These are phyloP conservation scores for Brassicogethes aeneus DNA, from an alignment of 2,888 invertebrate species.

Conservation along the genomic window DNA sequence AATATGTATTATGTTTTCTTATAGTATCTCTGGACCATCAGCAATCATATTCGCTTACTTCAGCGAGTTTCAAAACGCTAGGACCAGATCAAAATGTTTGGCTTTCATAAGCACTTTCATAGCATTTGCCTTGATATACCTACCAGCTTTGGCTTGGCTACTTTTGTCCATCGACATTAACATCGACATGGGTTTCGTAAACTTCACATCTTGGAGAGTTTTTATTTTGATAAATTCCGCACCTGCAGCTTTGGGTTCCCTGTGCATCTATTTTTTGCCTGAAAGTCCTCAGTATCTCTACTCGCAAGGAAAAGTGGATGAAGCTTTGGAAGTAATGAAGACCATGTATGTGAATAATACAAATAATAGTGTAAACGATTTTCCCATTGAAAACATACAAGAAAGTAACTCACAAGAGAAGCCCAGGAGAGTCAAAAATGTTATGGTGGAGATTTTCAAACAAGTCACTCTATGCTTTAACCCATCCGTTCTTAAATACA, in stretches of 20 bases:
- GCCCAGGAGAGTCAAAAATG: too few species aligned
- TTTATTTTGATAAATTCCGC: conserved; percentile 18
- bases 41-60: conserved; percentile 41
- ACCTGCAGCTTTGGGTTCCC: conserved; percentile 16
- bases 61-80: conserved; percentile 37
- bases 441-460: too few species aligned
- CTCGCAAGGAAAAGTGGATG: conserved; percentile 14
- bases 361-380: conserved; percentile 15
- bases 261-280: conserved; percentile 18
- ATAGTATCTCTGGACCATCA: too few species aligned
- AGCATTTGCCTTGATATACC: conserved; percentile 14
- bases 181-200: conserved; percentile 11
- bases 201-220: conserved; percentile 19
- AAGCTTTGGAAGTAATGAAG: conserved; percentile 19
- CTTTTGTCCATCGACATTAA: conserved; percentile 15
- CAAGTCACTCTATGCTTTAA: too few species aligned
- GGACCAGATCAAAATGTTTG: conserved; percentile 34
- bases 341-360: conserved; percentile 24
- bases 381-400: conserved; percentile 21
- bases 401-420: too few species aligned
- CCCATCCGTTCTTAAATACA: too few species aligned
- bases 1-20: too few species aligned
- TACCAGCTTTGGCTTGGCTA: conserved; percentile 18
- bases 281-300: conserved; percentile 25
- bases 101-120: conserved; percentile 38